These are phyloP conservation scores for Hyles vespertilio DNA, from an alignment of 1,140 invertebrate genomes.

Conservation along the genomic window DNA sequence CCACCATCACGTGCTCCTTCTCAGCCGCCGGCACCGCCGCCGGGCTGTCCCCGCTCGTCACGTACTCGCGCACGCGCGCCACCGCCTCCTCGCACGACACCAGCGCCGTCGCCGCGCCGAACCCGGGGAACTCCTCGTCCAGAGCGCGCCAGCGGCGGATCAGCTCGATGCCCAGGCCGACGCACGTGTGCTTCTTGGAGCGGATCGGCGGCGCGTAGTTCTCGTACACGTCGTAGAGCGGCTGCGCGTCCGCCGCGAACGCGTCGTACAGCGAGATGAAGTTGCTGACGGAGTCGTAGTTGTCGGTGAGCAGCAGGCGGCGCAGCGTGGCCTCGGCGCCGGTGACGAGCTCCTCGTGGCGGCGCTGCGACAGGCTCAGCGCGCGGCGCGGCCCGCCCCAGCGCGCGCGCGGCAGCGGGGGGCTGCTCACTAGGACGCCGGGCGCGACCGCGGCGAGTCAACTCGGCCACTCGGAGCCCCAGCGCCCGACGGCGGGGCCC, in stretches of 20 bases:
- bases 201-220: constrained; percentile 86
- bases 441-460: constrained; percentile 84
- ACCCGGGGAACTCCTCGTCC: constrained; percentile 78
- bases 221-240: constrained; percentile 45
- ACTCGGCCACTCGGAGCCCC: constrained; percentile 94
- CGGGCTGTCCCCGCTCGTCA: constrained; percentile 75
- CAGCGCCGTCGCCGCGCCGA: constrained; percentile 81
- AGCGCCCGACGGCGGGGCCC: constrained; percentile 85
- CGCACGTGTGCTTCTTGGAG: constrained; percentile 88
- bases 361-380: constrained; percentile 76
- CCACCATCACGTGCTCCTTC: constrained; percentile 93
- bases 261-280: constrained; percentile 87
- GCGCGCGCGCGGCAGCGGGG: constrained; percentile 78
- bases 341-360: constrained; percentile 86
- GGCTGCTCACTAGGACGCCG: constrained; percentile 1
- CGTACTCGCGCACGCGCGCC: constrained; percentile 80
- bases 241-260: constrained; percentile 71
- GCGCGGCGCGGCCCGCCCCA: constrained; percentile 73
- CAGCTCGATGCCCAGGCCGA: constrained; percentile 89
- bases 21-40: constrained; percentile 80
- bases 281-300: constrained; percentile 91
- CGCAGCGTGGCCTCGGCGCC: constrained; percentile 86
- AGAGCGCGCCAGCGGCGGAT: constrained; percentile 72
- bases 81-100: constrained; percentile 93
- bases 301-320: constrained; percentile 84